These are phyloP conservation scores for Strongylocentrotus purpuratus DNA, from an alignment of 35 echinoderm and acorn worm genomes.

Conservation along the genomic window DNA sequence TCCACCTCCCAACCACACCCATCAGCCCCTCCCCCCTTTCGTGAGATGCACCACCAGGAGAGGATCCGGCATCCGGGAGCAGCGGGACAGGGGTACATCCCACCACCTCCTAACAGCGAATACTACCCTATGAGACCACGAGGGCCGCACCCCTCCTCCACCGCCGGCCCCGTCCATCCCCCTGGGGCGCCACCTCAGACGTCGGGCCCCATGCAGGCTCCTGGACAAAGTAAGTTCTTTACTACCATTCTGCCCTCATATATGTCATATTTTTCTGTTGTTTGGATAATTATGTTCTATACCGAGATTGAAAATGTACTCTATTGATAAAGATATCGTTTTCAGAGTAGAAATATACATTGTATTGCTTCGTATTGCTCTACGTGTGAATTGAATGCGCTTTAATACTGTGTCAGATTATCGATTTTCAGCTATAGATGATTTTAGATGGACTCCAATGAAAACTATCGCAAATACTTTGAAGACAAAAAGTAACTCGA, in stretches of 20 bases:
- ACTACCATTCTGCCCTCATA: background rate
- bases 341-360: too few relatives aligned
- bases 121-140: background rate
- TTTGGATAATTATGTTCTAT: too few relatives aligned
- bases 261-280: background rate
- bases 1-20: background rate
- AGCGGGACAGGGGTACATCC: conserved; percentile 21
- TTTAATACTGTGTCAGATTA: too few relatives aligned
- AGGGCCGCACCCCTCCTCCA: background rate
- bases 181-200: background rate
- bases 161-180: background rate
- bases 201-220: background rate
- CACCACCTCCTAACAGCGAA: conserved; percentile 19
- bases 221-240: conserved; percentile 1
- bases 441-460: too few relatives aligned
- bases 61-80: background rate
- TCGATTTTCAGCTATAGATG: too few relatives aligned
- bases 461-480: too few relatives aligned
- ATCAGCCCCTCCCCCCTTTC: background rate
- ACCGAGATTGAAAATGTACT: too few relatives aligned
- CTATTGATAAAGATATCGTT: too few relatives aligned
- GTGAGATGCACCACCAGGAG: background rate
- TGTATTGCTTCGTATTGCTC: too few relatives aligned
- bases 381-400: too few relatives aligned
- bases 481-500: too few relatives aligned